Evolutionary conservation across 2,113 vertebrate genomes (phyloP).

Genomic region (Accipiter cooperii): DNA sequence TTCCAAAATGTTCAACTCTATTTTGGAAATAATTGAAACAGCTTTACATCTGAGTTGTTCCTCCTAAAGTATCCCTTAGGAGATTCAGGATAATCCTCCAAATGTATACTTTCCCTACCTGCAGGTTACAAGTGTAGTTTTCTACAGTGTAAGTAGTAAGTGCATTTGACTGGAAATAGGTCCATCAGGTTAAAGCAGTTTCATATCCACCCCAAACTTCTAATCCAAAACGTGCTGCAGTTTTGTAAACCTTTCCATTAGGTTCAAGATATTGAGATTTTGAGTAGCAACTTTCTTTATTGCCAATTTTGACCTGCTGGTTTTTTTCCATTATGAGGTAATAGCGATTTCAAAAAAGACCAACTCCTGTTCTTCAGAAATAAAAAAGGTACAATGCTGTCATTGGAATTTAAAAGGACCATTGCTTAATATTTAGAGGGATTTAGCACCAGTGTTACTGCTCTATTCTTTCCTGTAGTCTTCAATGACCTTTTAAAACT

Average conservation of each 20-base stretch:
- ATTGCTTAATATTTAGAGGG: neutral
- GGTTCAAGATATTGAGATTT: neutral
- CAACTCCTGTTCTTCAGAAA: neutral
- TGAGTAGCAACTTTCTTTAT: neutral
- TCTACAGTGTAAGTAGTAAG: neutral
- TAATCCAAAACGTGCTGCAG: neutral
- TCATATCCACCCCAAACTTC: neutral
- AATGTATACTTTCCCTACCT: neutral
- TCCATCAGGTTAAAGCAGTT: neutral
- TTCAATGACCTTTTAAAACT: neutral
- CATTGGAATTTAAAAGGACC: neutral
- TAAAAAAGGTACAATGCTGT: neutral
- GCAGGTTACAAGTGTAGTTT: neutral
- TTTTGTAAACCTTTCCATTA: neutral
- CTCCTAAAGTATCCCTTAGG: neutral
- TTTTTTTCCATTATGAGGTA: neutral
- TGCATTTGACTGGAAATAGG: neutral
- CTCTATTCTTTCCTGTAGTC: neutral
- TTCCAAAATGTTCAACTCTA: neutral
- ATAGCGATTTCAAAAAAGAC: accelerated
- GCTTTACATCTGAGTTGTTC: neutral
- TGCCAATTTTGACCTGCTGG: neutral
- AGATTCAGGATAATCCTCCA: neutral
- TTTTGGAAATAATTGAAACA: neutral
- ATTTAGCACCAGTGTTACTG: neutral